Percentiles rank a stretch among this genome's conserved stretches.
Evolutionary conservation across 2,113 vertebrate species (phyloP).

Genomic region (Hassar affinis): DNA sequence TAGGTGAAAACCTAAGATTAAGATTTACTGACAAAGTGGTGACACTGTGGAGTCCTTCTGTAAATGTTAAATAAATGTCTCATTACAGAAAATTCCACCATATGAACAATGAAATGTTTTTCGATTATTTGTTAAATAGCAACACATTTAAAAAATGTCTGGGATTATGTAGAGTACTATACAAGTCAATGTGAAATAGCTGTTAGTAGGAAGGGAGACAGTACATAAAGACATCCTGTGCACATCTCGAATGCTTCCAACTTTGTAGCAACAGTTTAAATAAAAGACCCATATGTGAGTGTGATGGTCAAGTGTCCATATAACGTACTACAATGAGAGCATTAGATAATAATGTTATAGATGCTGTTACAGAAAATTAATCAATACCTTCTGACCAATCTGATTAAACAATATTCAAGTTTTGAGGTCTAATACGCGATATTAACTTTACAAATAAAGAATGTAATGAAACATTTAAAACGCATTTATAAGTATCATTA

Average conservation of each 20-base stretch:
- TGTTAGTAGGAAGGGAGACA: not conserved
- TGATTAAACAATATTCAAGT: not conserved
- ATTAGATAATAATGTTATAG: not conserved
- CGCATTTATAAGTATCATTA: not conserved
- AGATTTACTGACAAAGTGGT: not conserved
- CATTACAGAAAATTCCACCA: not conserved
- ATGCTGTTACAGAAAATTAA: not conserved
- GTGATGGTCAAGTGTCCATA: not conserved
- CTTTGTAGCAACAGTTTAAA: not conserved
- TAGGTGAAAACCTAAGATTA: too few relatives aligned
- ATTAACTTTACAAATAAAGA: not conserved
- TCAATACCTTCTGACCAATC: not conserved
- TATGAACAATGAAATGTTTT: not conserved
- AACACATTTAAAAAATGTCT: not conserved
- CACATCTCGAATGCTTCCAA: not conserved
- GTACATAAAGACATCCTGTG: not conserved
- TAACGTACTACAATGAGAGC: not conserved
- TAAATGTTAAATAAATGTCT: not conserved
- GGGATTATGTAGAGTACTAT: not conserved
- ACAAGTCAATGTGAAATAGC: not conserved
- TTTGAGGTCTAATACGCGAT: not conserved
- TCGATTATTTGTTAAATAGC: not conserved
- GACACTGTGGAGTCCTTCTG: not conserved
- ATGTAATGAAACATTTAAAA: not conserved
- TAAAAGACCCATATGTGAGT: not conserved